Conservation (phyloP, 1,140 invertebrate species). For the Riptortus pedestris region DNA sequence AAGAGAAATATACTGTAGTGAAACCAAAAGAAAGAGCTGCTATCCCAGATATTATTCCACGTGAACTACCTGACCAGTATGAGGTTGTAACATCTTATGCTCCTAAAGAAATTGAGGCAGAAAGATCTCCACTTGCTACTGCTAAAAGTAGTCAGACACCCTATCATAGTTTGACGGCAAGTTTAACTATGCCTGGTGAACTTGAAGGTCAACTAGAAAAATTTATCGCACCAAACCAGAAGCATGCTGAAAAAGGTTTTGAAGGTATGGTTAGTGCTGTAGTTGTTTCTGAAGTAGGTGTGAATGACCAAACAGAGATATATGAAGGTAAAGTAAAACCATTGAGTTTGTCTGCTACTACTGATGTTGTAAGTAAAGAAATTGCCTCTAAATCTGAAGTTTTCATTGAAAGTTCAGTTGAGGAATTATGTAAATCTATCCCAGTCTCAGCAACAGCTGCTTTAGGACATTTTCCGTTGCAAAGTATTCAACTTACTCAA, state of each 20-base stretch:
- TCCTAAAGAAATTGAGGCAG: constrained; percentile 27
- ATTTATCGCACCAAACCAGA: constrained; percentile 29
- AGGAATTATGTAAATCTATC: constrained; percentile 20
- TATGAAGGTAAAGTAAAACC: constrained; percentile 30
- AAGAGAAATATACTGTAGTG: constrained; percentile 28
- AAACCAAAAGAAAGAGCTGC: constrained; percentile 28
- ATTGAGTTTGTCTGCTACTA: constrained; percentile 30
- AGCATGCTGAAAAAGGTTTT: constrained; percentile 31
- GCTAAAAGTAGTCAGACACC: constrained; percentile 27
- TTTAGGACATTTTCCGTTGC: constrained; percentile 27
- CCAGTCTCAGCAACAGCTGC: constrained; percentile 25
- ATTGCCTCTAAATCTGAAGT: constrained; percentile 29
- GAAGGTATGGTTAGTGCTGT: constrained; percentile 31
- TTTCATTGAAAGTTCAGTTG: constrained; percentile 22
- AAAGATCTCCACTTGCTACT: constrained; percentile 16
- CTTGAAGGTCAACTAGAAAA: constrained; percentile 28
- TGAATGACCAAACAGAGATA: constrained; percentile 32
- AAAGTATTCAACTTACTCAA: constrained; percentile 31
- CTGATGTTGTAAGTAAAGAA: constrained; percentile 36
- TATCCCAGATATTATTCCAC: constrained; percentile 26
- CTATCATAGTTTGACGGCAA: constrained; percentile 29
- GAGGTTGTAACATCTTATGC: constrained; percentile 34
- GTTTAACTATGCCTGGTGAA: constrained; percentile 29
- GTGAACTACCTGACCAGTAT: constrained; percentile 27
- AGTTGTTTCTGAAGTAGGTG: constrained; percentile 33